Conservation (phyloP, 2,113 vertebrate genomes). For the Bujurquina vittata region DNA sequence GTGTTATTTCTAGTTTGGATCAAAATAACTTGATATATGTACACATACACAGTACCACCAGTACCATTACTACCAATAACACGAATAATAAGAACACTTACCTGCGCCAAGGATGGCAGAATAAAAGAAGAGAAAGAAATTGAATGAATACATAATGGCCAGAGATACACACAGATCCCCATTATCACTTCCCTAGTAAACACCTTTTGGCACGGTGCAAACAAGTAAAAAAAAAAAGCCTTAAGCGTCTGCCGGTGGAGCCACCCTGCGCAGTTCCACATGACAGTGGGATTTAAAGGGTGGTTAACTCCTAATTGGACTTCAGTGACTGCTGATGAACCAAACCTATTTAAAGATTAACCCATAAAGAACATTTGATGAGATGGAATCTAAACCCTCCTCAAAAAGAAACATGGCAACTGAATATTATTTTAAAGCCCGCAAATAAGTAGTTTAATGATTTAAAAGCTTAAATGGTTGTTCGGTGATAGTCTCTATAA, state of each 20-base stretch:
- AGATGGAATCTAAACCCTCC: not conserved
- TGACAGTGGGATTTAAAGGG: not conserved
- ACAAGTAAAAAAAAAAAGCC: not conserved
- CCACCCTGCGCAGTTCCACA: not conserved
- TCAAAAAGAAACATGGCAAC: not conserved
- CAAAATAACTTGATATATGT: constrained; percentile 19
- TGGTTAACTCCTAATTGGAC: not conserved
- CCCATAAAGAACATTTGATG: not conserved
- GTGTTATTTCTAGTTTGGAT: constrained; percentile 8
- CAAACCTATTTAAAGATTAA: not conserved
- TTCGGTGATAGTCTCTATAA: constrained; percentile 4
- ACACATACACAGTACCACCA: not conserved
- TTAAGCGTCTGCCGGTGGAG: not conserved
- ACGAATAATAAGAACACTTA: constrained; percentile 45
- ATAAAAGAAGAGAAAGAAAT: constrained; percentile 13
- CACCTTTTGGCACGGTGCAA: not conserved
- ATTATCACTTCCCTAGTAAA: not conserved
- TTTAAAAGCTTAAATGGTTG: not conserved
- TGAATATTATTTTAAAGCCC: not conserved
- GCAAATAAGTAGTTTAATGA: not conserved
- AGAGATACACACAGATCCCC: not conserved
- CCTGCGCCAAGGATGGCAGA: constrained; percentile 52
- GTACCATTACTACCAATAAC: no score
- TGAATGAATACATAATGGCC: not conserved
- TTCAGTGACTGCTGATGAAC: not conserved